Evolutionary conservation across 2,888 invertebrate genomes (phyloP), one percentile per base, ranked within the genome.

Genomic region (Agriopis marginaria): DNA sequence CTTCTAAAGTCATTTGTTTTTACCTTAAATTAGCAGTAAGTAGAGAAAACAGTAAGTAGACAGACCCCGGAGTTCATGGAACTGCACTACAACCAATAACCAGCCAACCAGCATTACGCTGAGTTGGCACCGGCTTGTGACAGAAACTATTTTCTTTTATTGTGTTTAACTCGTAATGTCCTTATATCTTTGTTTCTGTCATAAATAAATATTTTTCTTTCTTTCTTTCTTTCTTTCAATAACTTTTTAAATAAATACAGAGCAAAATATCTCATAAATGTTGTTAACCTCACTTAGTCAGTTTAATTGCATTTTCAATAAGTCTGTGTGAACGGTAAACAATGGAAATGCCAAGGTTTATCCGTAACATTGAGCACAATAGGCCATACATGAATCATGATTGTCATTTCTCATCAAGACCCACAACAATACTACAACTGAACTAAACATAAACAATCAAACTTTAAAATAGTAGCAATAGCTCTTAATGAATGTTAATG

Each of bases 301-400:
- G 23, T 44, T 51, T 56, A 61, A 60, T 40, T 51, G 55, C 61
- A 62, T 50, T 50, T 47, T 56, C 12, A 42, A 60, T 55, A 50
- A 12, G 54, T 60, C 55, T 51, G 14, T 12, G 3, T 64, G 54
- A 60, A 69, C 39, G 12, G 51, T 47, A 63, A 62, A 66, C 65
- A 65, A 70, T 70, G 23, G 62, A 53, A 58, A 61, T 62, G 58
- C 17, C 65, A 62, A 66, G 65, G 65, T 44, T 65, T 53, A 40
- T 23, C 49, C 42, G 4, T 62, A 53, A 62, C 58, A 66, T 61
- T 61, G 65, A 56, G 40, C 47, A 61, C 11, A 63, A 63, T 62
- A 50, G 50, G 2, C 44, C 1, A 47, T 47, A 58, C 49, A 23
- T 32, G 9, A 63, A 63, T 53, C 56, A 67, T 63, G 17, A 40